Percentiles rank a stretch among this genome's conserved stretches.
These are phyloP conservation scores for Ochlodes sylvanus DNA, from an alignment of 2,888 invertebrate genomes.

Conservation along the genomic window DNA sequence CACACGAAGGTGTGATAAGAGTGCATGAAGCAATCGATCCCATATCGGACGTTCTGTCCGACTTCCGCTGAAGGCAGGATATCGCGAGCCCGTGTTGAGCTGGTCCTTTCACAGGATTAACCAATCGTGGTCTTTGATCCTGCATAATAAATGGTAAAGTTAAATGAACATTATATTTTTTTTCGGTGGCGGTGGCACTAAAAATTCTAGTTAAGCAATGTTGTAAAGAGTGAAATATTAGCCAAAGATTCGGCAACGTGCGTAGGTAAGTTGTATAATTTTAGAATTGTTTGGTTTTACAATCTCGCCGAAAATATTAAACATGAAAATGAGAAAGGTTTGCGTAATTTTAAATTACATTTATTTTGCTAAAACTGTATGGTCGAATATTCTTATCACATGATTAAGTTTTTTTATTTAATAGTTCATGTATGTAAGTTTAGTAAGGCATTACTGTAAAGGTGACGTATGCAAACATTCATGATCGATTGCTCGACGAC, in stretches of 20 bases:
- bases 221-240: neutral
- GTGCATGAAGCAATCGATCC: neutral
- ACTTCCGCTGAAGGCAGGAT: constrained; percentile 13
- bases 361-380: neutral
- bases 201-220: constrained; percentile 17
- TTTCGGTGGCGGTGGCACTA: constrained; percentile 12
- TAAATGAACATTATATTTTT: constrained; percentile 4
- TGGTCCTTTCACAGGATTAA: constrained; percentile 5
- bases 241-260: no score
- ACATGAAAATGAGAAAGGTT: no score
- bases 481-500: neutral
- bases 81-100: constrained; percentile 9
- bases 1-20: neutral
- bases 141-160: constrained; percentile 19
- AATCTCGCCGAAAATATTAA: no score
- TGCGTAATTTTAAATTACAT: no score
- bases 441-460: neutral
- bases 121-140: constrained; percentile 18
- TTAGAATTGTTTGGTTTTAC: neutral
- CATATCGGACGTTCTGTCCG: constrained; percentile 9
- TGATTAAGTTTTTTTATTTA: neutral
- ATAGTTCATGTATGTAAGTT: no score
- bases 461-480: neutral
- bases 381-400: neutral
- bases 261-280: neutral